These are phyloP conservation scores for Ardeotis arabs DNA, from an alignment of 2,113 vertebrate species.

Conservation along the genomic window DNA sequence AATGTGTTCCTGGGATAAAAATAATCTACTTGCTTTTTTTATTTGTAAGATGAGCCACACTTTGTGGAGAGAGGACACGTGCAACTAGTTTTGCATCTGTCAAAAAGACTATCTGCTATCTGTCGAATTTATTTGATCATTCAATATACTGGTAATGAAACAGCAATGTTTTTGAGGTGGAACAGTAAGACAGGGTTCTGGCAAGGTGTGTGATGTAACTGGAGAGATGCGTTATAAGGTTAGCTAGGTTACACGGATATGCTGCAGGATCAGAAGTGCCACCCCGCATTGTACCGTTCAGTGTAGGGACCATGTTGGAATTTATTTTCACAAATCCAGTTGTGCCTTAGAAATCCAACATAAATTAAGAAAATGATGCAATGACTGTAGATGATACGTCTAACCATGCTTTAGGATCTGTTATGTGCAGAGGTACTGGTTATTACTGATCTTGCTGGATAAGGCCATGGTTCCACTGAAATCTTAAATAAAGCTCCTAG, in stretches of 20 bases:
- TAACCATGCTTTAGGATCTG: not conserved
- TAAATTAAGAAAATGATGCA: not conserved
- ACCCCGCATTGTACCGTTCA: not conserved
- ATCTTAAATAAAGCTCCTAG: not conserved
- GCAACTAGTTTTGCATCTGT: not conserved
- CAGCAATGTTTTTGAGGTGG: not conserved
- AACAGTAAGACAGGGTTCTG: not conserved
- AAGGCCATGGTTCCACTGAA: not conserved
- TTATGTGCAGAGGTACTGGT: not conserved
- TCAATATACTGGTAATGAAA: not conserved
- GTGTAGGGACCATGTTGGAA: not conserved
- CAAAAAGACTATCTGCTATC: not conserved
- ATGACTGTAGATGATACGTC: not conserved
- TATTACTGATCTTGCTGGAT: accelerated
- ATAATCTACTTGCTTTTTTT: not conserved
- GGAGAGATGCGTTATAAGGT: not conserved
- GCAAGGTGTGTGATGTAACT: not conserved
- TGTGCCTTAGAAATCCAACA: not conserved
- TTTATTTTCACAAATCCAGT: not conserved
- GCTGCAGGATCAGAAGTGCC: not conserved
- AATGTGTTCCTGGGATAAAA: not conserved
- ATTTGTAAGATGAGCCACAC: not conserved
- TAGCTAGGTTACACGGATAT: not conserved
- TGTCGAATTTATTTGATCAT: not conserved
- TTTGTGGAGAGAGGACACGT: not conserved